Evolutionary conservation across 1,140 invertebrate genomes (phyloP).

Genomic region (Aphaenogaster rudis): DNA sequence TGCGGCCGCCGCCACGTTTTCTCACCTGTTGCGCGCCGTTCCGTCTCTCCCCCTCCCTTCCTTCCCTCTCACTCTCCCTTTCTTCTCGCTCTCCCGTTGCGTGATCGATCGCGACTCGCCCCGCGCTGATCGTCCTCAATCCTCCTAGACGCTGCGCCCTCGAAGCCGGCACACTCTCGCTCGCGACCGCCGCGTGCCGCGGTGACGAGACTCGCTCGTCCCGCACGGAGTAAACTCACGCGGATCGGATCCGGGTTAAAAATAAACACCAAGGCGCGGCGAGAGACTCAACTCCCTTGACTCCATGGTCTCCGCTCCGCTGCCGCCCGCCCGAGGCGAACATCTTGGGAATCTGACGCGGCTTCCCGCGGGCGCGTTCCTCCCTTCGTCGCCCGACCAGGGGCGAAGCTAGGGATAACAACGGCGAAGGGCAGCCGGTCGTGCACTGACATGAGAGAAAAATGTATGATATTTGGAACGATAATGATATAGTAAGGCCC

Average conservation of each 20-base stretch:
- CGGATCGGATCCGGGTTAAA: constrained; percentile 12
- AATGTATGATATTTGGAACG: too few relatives aligned
- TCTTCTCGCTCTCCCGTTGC: neutral
- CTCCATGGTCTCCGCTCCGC: neutral
- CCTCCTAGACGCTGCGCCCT: neutral
- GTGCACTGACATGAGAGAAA: too few relatives aligned
- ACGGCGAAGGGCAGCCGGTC: neutral
- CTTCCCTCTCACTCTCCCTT: neutral
- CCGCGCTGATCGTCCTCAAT: neutral
- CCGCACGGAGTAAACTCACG: neutral
- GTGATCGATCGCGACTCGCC: neutral
- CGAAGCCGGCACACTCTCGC: neutral
- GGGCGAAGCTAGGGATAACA: neutral
- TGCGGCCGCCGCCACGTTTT: constrained; percentile 3
- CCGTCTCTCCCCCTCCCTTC: neutral
- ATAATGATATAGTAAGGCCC: too few relatives aligned
- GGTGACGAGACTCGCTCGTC: neutral
- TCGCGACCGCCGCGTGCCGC: neutral
- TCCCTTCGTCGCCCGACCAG: neutral
- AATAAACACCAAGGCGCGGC: constrained; percentile 12
- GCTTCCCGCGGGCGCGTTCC: constrained; percentile 10
- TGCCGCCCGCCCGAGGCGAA: neutral
- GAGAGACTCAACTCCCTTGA: neutral
- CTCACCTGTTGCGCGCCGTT: constrained; percentile 37
- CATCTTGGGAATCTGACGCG: constrained; percentile 1